A percentile compares a stretch with the other conserved stretches of the same genome.
phyloP scores from a whole-genome alignment of 2,113 vertebrate genomes.

The Dipodomys ordii region DNA sequence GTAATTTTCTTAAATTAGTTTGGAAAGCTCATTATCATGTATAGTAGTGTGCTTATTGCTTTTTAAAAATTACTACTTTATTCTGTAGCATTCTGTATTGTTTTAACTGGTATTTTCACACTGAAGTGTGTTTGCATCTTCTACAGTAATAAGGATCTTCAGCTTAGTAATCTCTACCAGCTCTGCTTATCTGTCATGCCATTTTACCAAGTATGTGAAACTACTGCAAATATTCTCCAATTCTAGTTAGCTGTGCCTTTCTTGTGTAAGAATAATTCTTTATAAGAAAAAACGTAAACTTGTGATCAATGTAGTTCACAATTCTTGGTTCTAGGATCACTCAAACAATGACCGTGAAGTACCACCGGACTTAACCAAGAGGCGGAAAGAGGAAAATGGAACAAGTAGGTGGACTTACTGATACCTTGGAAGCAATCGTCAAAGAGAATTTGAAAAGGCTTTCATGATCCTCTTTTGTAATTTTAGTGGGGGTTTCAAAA shows the following conservation, averaged over 20 bases:
- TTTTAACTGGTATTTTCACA: slow-evolving; percentile 69
- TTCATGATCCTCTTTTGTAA: slow-evolving; percentile 80
- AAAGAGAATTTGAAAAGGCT: slow-evolving; percentile 60
- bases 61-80: slow-evolving; percentile 64
- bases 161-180: slow-evolving; percentile 57
- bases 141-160: slow-evolving; percentile 64
- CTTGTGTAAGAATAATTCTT: slow-evolving; percentile 68
- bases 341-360: slow-evolving; percentile 93
- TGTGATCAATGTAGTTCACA: slow-evolving; percentile 77
- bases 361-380: slow-evolving; percentile 90
- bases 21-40: slow-evolving; percentile 68
- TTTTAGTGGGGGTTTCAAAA: slow-evolving; percentile 93
- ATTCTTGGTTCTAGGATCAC: slow-evolving; percentile 91
- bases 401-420: slow-evolving; percentile 89
- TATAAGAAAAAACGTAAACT: slow-evolving; percentile 61
- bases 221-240: slow-evolving; percentile 42
- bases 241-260: slow-evolving; percentile 62
- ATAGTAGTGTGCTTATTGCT: slow-evolving; percentile 41
- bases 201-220: slow-evolving; percentile 70
- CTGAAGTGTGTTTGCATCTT: slow-evolving; percentile 60
- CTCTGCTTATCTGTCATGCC: slow-evolving; percentile 59
- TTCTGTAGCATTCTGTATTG: slow-evolving; percentile 55
- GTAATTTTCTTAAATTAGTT: slow-evolving; percentile 84
- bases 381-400: slow-evolving; percentile 94
- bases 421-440: slow-evolving; percentile 71